Evolutionary conservation across 1,140 invertebrate genomes (phyloP).

Genomic region (Microvelia longipes): DNA sequence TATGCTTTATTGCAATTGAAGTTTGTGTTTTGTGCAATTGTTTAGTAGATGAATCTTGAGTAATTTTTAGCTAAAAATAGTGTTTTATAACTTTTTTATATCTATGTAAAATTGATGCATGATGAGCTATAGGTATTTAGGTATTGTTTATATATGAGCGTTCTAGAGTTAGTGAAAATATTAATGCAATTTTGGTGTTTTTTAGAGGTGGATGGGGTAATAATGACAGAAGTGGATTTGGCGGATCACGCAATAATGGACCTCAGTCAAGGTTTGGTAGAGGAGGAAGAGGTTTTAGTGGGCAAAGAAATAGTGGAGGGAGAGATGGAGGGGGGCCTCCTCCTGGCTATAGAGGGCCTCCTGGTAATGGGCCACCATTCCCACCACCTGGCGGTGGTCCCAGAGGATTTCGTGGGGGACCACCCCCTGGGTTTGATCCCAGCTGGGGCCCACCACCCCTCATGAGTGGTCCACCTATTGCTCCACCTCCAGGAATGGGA

Average conservation of each 20-base stretch:
- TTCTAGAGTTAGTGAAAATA: too few relatives aligned
- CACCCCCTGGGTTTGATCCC: slow-evolving; percentile 34
- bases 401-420: slow-evolving; percentile 28
- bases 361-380: slow-evolving; percentile 34
- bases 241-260: slow-evolving; percentile 29
- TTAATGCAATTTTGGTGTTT: too few relatives aligned
- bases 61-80: too few relatives aligned
- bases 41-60: too few relatives aligned
- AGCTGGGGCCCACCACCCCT: slow-evolving; percentile 42
- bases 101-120: too few relatives aligned
- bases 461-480: slow-evolving; percentile 35
- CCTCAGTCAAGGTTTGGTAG: slow-evolving; percentile 36
- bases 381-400: slow-evolving; percentile 30
- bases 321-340: slow-evolving; percentile 46
- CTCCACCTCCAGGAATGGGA: slow-evolving; percentile 29
- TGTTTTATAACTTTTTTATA: too few relatives aligned
- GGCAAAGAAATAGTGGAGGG: slow-evolving; percentile 42
- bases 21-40: too few relatives aligned
- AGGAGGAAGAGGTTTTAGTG: slow-evolving; percentile 45
- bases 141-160: too few relatives aligned
- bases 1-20: too few relatives aligned
- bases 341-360: slow-evolving; percentile 25
- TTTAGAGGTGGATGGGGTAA: slow-evolving; percentile 22
- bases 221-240: slow-evolving; percentile 17
- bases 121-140: too few relatives aligned